These are phyloP conservation scores for Plebejus melissa DNA, from an alignment of 2,888 invertebrate genomes.

Conservation along the genomic window DNA sequence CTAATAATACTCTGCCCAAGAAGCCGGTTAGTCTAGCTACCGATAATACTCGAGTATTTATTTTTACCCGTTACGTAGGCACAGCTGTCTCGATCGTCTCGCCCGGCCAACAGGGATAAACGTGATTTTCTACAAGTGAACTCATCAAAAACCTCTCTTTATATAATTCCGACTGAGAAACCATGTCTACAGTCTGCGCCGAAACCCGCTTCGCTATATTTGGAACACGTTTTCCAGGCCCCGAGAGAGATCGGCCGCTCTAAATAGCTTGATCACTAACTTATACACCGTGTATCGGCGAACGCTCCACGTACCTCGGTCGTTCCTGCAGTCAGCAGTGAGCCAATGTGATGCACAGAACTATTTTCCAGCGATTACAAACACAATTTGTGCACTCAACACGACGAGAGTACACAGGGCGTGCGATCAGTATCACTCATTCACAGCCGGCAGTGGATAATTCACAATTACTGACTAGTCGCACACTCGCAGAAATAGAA, in stretches of 20 bases:
- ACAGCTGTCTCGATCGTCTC: slow-evolving; percentile 70
- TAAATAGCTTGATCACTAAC: slow-evolving; percentile 44
- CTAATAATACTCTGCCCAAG: slow-evolving; percentile 72
- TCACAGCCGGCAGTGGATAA: slow-evolving; percentile 67
- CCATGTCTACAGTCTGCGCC: slow-evolving; percentile 35
- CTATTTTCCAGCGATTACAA: slow-evolving; percentile 62
- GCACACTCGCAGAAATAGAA: slow-evolving; percentile 69
- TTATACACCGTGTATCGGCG: slow-evolving; percentile 31
- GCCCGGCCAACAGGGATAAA: slow-evolving; percentile 65
- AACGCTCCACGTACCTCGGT: slow-evolving; percentile 54
- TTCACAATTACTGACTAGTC: slow-evolving; percentile 68
- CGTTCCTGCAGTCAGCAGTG: slow-evolving; percentile 51
- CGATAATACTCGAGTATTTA: slow-evolving; percentile 75
- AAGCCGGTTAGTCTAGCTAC: slow-evolving; percentile 71
- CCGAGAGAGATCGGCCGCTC: slow-evolving; percentile 53
- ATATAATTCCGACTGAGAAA: slow-evolving; percentile 40
- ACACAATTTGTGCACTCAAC: slow-evolving; percentile 70
- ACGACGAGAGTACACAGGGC: slow-evolving; percentile 65
- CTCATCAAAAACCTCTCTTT: slow-evolving; percentile 43
- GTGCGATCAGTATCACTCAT: slow-evolving; percentile 69
- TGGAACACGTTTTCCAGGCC: slow-evolving; percentile 58
- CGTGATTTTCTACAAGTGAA: slow-evolving; percentile 47
- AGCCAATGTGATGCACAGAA: slow-evolving; percentile 50
- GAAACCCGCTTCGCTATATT: slow-evolving; percentile 61
- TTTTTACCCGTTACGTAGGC: slow-evolving; percentile 76